A percentile compares a stretch with the other conserved stretches of the same genome.
Conservation (phyloP, 2,888 invertebrate genomes). For the Acronicta leporina region DNA sequence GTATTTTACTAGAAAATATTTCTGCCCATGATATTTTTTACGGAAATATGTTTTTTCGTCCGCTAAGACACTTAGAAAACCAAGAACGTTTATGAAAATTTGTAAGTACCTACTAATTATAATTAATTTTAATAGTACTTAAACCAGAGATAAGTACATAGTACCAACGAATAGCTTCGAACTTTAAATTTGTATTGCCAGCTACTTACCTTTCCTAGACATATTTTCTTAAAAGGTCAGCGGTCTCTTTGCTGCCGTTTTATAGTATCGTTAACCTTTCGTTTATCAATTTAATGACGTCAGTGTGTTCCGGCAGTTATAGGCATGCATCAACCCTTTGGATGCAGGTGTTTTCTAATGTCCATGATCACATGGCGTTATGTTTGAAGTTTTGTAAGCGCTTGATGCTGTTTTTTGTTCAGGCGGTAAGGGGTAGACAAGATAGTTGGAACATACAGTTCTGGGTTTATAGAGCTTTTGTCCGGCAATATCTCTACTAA, state of each 20-base stretch:
- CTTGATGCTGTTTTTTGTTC: constrained; percentile 4
- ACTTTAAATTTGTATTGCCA: too few relatives aligned
- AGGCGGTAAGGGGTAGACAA: not conserved
- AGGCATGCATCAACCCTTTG: constrained; percentile 37
- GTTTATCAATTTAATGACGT: constrained; percentile 55
- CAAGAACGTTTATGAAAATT: too few relatives aligned
- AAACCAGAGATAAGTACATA: too few relatives aligned
- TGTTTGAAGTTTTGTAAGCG: constrained; percentile 2
- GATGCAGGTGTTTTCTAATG: constrained; percentile 39
- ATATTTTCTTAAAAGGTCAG: constrained; percentile 45
- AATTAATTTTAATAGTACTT: not conserved
- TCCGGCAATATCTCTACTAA: not conserved
- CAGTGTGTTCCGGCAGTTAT: constrained; percentile 45
- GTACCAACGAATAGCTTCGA: not conserved
- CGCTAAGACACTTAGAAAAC: too few relatives aligned
- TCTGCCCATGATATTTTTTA: too few relatives aligned
- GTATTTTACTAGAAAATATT: too few relatives aligned
- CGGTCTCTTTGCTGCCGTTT: constrained; percentile 52
- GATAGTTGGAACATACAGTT: not conserved
- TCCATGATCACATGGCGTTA: constrained; percentile 9
- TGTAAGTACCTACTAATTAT: too few relatives aligned
- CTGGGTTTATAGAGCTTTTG: too few relatives aligned
- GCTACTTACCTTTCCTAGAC: constrained; percentile 31
- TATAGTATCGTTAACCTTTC: constrained; percentile 55
- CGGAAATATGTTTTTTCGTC: too few relatives aligned